Evolutionary conservation across 2,113 vertebrate species (phyloP), one percentile per base, ranked within the genome.

Genomic region (Cavia porcellus): DNA sequence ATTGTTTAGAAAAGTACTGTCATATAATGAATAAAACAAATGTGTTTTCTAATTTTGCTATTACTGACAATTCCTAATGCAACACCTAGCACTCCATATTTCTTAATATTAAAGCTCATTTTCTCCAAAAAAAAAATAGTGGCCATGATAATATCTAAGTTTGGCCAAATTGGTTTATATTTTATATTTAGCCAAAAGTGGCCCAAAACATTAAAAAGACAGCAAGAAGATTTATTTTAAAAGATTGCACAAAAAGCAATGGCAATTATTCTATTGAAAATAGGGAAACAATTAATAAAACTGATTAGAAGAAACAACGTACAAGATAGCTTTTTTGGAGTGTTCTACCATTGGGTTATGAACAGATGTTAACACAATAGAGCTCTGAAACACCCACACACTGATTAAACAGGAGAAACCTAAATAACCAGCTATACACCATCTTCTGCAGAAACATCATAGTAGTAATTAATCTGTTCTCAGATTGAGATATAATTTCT

Each of bases 221-320:
- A 32, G 1, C 17, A 12, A 59, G 47, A 72, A 42, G 45, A 50
- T 50, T 77, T 30, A 38, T 77, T 30, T 30, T 3, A 77, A 50
- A 82, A 47, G 24, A 32, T 24, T 50, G 7, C 20, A 24, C 72
- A 14, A 64, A 85, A 89, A 72, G 59, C 19, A 82, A 96, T 89
- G 87, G 24, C 86, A 95, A 96, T 95, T 92, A 96, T 88, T 97
- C 92, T 62, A 70, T 42, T 94, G 77, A 79, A 93, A 97, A 89
- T 19, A 77, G 81, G 86, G 66, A 93, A 96, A 92, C 74, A 93
- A 81, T 92, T 90, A 95, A 95, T 97, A 86, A 96, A 94, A 92
- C 86, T 93, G 90, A 96, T 96, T 74, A 96, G 83, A 91, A 95
- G 45, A 35, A 57, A 82, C 24, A 89, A 19, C 50, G 86, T 47